Evolutionary conservation across 2,888 invertebrate species (phyloP), one percentile per base, ranked within the genome.

Genomic region (Agonopterix arenella): DNA sequence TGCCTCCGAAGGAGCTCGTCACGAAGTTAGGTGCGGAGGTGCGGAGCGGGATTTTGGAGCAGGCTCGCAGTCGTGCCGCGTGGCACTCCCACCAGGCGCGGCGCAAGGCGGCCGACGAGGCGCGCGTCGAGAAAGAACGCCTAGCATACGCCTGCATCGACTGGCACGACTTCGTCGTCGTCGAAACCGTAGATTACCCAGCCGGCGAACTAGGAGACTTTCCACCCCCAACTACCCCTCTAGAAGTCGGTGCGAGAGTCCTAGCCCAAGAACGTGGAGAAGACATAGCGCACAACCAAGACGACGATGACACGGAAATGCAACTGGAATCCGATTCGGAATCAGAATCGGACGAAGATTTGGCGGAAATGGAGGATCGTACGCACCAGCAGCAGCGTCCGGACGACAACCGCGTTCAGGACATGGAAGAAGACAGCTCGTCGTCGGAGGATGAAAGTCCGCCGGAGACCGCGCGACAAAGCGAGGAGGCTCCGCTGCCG

Each of bases 111-210:
- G 95, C 96, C 52, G 98, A 98, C 73, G 98, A 99, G 71, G 98
- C 98, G 57, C 96, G 97, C 67, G 91, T 97, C 8, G 99, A 99
- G 79, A 93, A 96, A 54, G 99, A 99, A 80, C 92, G 99, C 75
- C 93, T 96, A 36, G 96, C 96, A 0, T 99, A 99, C 76, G 98
- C 98, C 0, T 97, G 97, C 70, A 98, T 99, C 57, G 99, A 99
- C 77, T 99, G 99, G 99, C 99, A 99, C 76, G 99, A 99, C 81
- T 99, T 99, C 81, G 99, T 99, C 1, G 99, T 99, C 0, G 99
- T 99, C 0, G 99, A 99, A 86, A 99, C 99, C 0, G 99, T 99
- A 0, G 99, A 99, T 80, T 99, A 99, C 78, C 98, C 98, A 62
- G 96, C 97, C 0, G 97, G 96, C 65, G 99, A 99, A 84, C 94